phyloP scores from a whole-genome alignment of 2,888 invertebrate genomes.

The Gnatocerus cornutus region DNA sequence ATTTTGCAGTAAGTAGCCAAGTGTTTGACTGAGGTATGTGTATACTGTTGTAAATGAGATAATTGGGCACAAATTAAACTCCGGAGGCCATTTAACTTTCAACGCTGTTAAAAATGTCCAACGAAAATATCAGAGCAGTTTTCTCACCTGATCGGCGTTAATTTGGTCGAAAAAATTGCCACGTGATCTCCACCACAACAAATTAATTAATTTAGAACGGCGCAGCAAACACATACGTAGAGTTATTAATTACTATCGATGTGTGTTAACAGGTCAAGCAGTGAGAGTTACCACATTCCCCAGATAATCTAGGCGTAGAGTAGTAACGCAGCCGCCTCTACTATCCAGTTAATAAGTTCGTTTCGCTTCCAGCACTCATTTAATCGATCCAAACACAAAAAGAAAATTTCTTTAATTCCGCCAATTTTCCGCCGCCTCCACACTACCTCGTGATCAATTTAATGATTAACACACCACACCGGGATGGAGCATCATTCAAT shows the following conservation, averaged over 20 bases:
- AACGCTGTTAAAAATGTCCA: not conserved
- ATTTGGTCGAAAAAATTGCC: slow-evolving; percentile 3
- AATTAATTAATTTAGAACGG: slow-evolving; percentile 31
- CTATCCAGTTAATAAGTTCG: slow-evolving; percentile 28
- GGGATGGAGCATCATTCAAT: slow-evolving; percentile 20
- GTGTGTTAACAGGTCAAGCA: slow-evolving; percentile 49
- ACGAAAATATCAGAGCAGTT: not conserved
- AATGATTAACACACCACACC: not conserved
- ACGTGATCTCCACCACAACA: slow-evolving; percentile 13
- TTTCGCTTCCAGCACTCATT: slow-evolving; percentile 5
- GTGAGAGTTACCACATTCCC: slow-evolving; percentile 50
- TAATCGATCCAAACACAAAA: slow-evolving; percentile 8
- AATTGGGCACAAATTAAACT: not conserved
- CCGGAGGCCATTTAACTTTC: not conserved
- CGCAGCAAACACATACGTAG: slow-evolving; percentile 28
- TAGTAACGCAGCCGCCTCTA: slow-evolving; percentile 17
- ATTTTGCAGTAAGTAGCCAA: too few species aligned
- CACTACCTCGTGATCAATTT: slow-evolving; percentile 5
- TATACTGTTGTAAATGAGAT: too few species aligned
- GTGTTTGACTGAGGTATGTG: too few species aligned
- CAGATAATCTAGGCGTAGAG: slow-evolving; percentile 38
- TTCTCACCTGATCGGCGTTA: not conserved
- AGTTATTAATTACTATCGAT: slow-evolving; percentile 40
- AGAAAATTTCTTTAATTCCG: not conserved
- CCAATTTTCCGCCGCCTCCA: slow-evolving; percentile 24